Conservation (phyloP, 1,140 invertebrate species). For the Drosophila ambigua region DNA sequence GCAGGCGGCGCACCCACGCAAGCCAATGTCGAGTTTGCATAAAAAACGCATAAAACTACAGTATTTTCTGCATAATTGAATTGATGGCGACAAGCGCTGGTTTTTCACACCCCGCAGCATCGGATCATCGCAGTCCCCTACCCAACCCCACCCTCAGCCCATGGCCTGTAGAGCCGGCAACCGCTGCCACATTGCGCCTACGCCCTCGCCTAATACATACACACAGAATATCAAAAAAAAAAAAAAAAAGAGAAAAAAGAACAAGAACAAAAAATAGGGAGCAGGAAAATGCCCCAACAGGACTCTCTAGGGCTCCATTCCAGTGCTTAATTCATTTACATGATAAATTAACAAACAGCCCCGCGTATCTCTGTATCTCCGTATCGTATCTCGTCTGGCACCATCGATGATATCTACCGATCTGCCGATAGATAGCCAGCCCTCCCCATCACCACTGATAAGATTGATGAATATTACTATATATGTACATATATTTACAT, state of each 20-base stretch:
- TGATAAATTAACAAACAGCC: conserved; percentile 43
- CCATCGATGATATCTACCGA: conserved; percentile 29
- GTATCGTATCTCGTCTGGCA: neutral
- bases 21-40: conserved; percentile 44
- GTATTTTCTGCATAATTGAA: conserved; percentile 43
- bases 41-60: conserved; percentile 64
- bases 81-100: conserved; percentile 6
- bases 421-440: conserved; percentile 17
- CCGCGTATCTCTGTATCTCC: conserved; percentile 1
- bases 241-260: conserved; percentile 15
- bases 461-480: conserved; percentile 64
- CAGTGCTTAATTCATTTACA: conserved; percentile 48
- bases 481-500: neutral
- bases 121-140: neutral
- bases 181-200: conserved; percentile 65
- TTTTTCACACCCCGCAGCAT: neutral
- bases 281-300: neutral
- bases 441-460: conserved; percentile 27
- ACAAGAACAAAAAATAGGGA: neutral
- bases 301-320: conserved; percentile 1
- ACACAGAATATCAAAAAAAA: conserved; percentile 29
- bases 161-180: conserved; percentile 41
- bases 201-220: conserved; percentile 63
- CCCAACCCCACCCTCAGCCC: conserved; percentile 16
- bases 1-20: conserved; percentile 21